A percentile compares a stretch with the other conserved stretches of the same genome.
Conservation (phyloP, 2,113 vertebrate species). For the Oryzias melastigma region DNA sequence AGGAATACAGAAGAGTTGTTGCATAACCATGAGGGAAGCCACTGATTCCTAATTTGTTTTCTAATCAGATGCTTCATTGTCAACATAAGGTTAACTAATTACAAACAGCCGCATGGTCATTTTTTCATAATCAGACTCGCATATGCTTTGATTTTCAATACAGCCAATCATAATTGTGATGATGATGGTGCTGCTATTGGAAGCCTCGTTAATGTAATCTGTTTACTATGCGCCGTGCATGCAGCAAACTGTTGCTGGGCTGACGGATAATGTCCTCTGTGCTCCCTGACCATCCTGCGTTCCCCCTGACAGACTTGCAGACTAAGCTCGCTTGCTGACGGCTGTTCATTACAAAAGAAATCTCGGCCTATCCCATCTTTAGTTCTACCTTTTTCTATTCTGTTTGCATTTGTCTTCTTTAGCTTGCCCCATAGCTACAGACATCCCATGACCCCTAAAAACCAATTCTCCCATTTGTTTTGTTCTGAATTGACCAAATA, state of each 20-base stretch:
- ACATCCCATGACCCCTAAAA: slow-evolving; percentile 14
- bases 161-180: slow-evolving; percentile 32
- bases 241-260: slow-evolving; percentile 8
- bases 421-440: slow-evolving; percentile 30
- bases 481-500: slow-evolving; percentile 28
- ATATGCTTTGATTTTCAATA: slow-evolving; percentile 48
- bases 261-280: slow-evolving; percentile 20
- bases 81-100: slow-evolving; percentile 61
- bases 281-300: background rate
- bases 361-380: slow-evolving; percentile 16
- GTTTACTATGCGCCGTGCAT: slow-evolving; percentile 1
- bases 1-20: slow-evolving; percentile 31
- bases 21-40: slow-evolving; percentile 48
- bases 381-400: slow-evolving; percentile 43
- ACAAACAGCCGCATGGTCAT: slow-evolving; percentile 38
- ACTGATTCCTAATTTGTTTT: slow-evolving; percentile 55
- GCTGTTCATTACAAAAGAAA: slow-evolving; percentile 34
- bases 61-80: slow-evolving; percentile 56
- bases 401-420: slow-evolving; percentile 30
- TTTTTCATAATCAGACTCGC: slow-evolving; percentile 50
- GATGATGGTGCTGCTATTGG: slow-evolving; percentile 47
- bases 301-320: slow-evolving; percentile 7
- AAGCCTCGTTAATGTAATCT: slow-evolving; percentile 34
- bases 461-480: slow-evolving; percentile 26
- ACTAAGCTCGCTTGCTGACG: slow-evolving; percentile 13